These are phyloP conservation scores for Boulengeromyrus knoepffleri DNA, from an alignment of 2,113 vertebrate species.

Conservation along the genomic window DNA sequence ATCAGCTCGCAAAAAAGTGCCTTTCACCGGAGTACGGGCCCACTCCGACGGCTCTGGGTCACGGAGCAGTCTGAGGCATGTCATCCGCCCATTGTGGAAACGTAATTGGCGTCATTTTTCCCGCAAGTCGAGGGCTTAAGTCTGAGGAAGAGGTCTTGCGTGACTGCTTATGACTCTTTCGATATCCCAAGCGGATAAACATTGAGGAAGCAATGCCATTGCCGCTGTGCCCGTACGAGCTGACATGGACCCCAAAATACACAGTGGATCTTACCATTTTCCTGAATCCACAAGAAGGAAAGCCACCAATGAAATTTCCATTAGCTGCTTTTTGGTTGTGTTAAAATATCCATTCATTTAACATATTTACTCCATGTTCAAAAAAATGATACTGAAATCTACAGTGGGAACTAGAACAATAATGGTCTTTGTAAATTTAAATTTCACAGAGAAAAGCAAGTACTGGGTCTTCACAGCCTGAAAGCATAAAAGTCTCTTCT, in stretches of 20 bases:
- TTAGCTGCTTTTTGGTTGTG: background rate
- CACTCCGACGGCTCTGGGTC: background rate
- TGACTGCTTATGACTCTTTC: background rate
- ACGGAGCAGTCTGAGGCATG: background rate
- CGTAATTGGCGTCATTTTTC: background rate
- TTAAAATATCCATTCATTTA: background rate
- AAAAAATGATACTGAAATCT: background rate
- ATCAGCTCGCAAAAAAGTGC: background rate
- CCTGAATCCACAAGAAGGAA: background rate
- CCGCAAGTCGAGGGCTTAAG: background rate
- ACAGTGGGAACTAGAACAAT: background rate
- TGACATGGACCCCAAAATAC: background rate
- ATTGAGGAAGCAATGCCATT: background rate
- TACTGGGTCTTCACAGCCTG: background rate
- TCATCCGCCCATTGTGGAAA: background rate
- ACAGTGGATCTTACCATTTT: background rate
- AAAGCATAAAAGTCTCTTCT: background rate
- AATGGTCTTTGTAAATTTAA: background rate
- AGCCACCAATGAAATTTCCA: background rate
- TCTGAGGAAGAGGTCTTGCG: background rate
- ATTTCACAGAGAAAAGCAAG: background rate
- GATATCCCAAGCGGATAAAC: background rate
- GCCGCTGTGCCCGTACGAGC: background rate
- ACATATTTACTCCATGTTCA: background rate
- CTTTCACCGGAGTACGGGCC: background rate